Evolutionary conservation across 2,888 invertebrate species (phyloP), one percentile per base, ranked within the genome.

Genomic region (Lepidocyrtoides sp.): DNA sequence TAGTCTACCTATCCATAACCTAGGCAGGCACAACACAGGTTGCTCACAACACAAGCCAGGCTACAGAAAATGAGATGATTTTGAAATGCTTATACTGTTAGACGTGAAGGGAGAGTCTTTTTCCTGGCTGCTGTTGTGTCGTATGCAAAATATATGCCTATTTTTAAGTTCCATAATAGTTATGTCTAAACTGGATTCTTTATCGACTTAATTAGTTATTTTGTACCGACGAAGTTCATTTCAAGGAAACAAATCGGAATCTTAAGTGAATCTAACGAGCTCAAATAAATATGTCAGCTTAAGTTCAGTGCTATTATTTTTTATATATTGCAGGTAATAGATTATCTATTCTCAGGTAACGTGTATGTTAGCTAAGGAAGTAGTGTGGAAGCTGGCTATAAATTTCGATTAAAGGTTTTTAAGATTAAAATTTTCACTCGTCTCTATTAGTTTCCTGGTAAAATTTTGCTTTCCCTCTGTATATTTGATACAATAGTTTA

Each of bases 21-120:
- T n/a, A n/a, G n/a, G n/a, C n/a, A n/a, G n/a, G n/a, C n/a, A n/a
- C n/a, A 84, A n/a, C 32, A 84, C 84, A 84, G 69, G 69, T 84
- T 84, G 84, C 54, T 72, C 51, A 51, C 51, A 84, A 32, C 4
- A 14, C 66, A 66, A 69, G 69, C 69, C 69, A 69, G 41, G 72
- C 85, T 72, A 23, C 85, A 72, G 72, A 85, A 72, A 85, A 72
- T 83, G 51, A 54, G 29, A 51, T 48, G 77, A 26, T 17, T 69
- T 36, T 69, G 69, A 23, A 69, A 36, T 69, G 41, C 36, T n/a
- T 36, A 36, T 36, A 14, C n/a, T 17, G 69, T 69, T 36, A 14
- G 23, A 32, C 36, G 41, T 2, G 26, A 10, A 20, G 51, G 51
- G 17, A 51, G 51, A 17, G 12, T 17, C 51, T 51, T 51, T 1